Evolutionary conservation across 2,888 invertebrate genomes (phyloP), one percentile per base, ranked within the genome.

Genomic region (Cartodere bifasciata): DNA sequence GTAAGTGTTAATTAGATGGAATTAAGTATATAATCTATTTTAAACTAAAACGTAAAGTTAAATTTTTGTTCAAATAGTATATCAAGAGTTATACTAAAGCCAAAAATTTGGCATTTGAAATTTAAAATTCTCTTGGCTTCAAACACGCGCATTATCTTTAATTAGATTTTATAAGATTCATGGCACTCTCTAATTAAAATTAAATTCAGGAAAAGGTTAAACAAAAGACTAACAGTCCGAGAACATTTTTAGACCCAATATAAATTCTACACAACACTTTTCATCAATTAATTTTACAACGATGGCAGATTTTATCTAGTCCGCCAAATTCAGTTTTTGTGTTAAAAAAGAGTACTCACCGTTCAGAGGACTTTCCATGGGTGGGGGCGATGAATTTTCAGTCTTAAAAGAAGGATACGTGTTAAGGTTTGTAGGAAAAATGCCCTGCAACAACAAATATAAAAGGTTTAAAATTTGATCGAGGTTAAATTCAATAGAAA

Each of bases 21-120:
- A 23, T 23, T 23, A 23, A 23, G 7, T 5, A 23, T 7, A 23
- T 23, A 44, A 46, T 52, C 52, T 54, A 53, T 52, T 53, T 52
- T 51, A 46, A 50, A 41, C 47, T 39, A 39, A 44, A 46, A 49
- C 47, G 45, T 46, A 44, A 41, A 41, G 47, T 47, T 43, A 47
- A 48, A 54, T 55, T 55, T 55, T 53, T 50, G 53, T 47, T 50
- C 53, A 51, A 54, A 53, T 46, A 52, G 53, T 51, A 53, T 53
- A 52, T 52, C 52, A 39, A 42, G 49, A 36, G 39, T 35, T 36
- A 40, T 37, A 38, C 30, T 31, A 39, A 48, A 44, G 59, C 59
- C 59, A 59, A 59, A 59, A 59, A 59, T 59, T 59, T 59, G 58
- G 56, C 59, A 59, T 59, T 59, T 59, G 52, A 46, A 52, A 50